Conservation (phyloP, 2,888 invertebrate genomes). For the Eulithis prunata region DNA sequence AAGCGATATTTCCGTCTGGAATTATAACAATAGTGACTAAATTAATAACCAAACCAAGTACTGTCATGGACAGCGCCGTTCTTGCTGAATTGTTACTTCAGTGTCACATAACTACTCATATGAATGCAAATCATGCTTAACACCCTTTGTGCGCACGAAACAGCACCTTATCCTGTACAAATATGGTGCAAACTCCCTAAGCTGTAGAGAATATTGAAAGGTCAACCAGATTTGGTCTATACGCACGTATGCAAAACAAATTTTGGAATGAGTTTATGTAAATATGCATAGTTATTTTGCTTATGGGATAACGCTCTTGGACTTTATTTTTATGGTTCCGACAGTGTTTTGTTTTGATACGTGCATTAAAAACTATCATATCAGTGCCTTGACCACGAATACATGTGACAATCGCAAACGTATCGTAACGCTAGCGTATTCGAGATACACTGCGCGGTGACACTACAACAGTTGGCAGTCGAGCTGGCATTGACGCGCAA, state of each 20-base stretch:
- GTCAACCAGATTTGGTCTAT: slow-evolving; percentile 31
- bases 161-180: slow-evolving; percentile 7
- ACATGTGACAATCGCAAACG: too few relatives aligned
- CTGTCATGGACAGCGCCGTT: slow-evolving; percentile 36
- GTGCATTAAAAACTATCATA: background rate
- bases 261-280: slow-evolving; percentile 38
- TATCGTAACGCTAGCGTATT: too few relatives aligned
- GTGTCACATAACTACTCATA: slow-evolving; percentile 38
- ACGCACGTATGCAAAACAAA: slow-evolving; percentile 41
- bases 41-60: slow-evolving; percentile 38
- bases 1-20: background rate
- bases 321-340: slow-evolving; percentile 9
- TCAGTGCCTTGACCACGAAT: too few relatives aligned
- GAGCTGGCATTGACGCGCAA: too few relatives aligned
- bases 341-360: background rate
- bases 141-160: slow-evolving; percentile 17
- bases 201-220: slow-evolving; percentile 10
- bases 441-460: too few relatives aligned
- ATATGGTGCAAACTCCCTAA: slow-evolving; percentile 4
- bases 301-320: background rate
- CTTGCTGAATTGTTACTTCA: slow-evolving; percentile 36
- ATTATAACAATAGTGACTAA: slow-evolving; percentile 33
- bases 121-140: slow-evolving; percentile 41
- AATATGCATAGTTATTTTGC: slow-evolving; percentile 29
- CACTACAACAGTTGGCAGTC: too few relatives aligned